Base-by-base conservation (phyloP, 1,140 invertebrate species). In the Ostrea denselamellosa region DNA sequence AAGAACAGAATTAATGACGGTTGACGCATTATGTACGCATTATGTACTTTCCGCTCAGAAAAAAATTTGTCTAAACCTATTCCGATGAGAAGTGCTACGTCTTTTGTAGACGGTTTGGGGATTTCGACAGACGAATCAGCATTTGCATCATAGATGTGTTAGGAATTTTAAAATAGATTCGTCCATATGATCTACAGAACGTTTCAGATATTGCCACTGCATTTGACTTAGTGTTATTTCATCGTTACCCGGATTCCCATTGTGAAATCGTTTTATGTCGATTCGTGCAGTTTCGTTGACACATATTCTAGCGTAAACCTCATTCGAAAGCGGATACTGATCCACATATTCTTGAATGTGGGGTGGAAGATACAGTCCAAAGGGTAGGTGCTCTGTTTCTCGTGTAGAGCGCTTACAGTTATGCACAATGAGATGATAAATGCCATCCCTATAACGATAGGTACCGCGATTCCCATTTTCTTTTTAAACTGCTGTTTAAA, bases 161-260 rank as follows among this genome's bases (percentile, higher is more conserved):
- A 22, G 65, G 65, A 34, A 51, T 34, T 83, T 83, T 12, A 52
- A 9, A 83, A 83, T 83, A n/a, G 28, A 52, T 53, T 34, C 52
- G 22, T 83, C 81, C 19, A 83, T 9, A 14, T 83, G 44, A 51
- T 83, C 81, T n/a, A n/a, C 14, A 5, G 44, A 83, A 51, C 44
- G 28, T 53, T 83, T 83, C 44, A 83, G 81, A 28, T 85, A 85
- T 53, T 56, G 54, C 83, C 83, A 85, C 52, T 85, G 83, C n/a
- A 56, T 17, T 34, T 85, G 52, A 58, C 54, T 85, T 12, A 51
- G 17, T 3, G 44, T 19, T 9, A 83, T 83, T n/a, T 34, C 52
- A 8, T 83, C 81, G 9, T 83, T 83, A 9, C 81, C 51, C n/a
- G 81, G 81, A n/a, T 8, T 5, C 8, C 81, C 52, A 4, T 85